phyloP scores from a whole-genome alignment of 2,888 invertebrate genomes.

The Synanthedon tipuliformis region DNA sequence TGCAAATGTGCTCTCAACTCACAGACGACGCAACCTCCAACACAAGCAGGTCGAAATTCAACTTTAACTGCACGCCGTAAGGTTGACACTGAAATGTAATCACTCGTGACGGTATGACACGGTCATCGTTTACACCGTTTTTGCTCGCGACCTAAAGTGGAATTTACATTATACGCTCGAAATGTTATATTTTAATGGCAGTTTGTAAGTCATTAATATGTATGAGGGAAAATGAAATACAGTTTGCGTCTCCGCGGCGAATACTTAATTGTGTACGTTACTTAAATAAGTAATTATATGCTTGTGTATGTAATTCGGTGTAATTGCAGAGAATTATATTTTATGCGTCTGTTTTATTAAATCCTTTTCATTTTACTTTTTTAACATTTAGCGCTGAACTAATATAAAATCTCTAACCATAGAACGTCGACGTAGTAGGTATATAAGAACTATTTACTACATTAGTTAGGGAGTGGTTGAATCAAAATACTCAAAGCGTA shows the following conservation, averaged over 20 bases:
- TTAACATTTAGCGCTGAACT: too few relatives aligned
- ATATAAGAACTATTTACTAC: too few relatives aligned
- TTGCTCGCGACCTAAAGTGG: background rate
- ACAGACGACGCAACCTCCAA: background rate
- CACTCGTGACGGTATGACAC: background rate
- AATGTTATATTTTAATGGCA: slow-evolving; percentile 2
- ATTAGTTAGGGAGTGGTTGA: too few relatives aligned
- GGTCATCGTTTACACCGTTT: background rate
- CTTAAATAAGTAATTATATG: background rate
- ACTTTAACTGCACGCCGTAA: background rate
- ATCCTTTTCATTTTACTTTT: too few relatives aligned
- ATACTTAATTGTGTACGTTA: background rate
- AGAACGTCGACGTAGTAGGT: too few relatives aligned
- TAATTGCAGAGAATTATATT: too few relatives aligned
- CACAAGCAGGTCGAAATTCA: background rate
- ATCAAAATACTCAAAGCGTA: too few relatives aligned
- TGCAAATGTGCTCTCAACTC: slow-evolving; percentile 3
- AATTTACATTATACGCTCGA: slow-evolving; percentile 1
- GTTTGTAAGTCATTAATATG: slow-evolving; percentile 2
- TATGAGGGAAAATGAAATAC: slow-evolving; percentile 1
- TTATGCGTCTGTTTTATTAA: too few relatives aligned
- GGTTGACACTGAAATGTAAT: background rate
- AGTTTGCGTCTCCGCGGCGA: background rate
- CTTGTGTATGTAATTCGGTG: too few relatives aligned
- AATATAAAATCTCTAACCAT: too few relatives aligned